Percentiles rank a stretch among this genome's conserved stretches.
phyloP scores from a whole-genome alignment of 64 coral and sea anemone genomes.

The Hydrozoanthus tunicans region DNA sequence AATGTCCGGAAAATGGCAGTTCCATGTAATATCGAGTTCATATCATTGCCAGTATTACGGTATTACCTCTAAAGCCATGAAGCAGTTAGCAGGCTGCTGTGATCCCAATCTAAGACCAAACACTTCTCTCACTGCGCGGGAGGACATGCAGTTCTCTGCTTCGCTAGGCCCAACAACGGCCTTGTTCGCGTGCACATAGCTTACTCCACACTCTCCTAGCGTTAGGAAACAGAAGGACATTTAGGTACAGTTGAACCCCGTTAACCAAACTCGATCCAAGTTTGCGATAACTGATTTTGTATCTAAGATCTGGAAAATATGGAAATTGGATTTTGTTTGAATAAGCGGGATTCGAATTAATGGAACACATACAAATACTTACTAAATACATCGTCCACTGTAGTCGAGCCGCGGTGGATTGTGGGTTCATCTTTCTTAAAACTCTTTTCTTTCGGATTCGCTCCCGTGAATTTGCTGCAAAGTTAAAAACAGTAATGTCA shows the following conservation, averaged over 20 bases:
- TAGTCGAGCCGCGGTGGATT: not conserved
- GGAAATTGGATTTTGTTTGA: too few species aligned
- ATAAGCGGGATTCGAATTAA: not conserved
- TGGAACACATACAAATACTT: not conserved
- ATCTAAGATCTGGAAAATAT: too few species aligned
- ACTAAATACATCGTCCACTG: slow-evolving; percentile 35
- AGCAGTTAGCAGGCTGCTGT: slow-evolving; percentile 96
- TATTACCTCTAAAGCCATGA: slow-evolving; percentile 73
- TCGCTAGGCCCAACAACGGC: slow-evolving; percentile 76
- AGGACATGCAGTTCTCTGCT: slow-evolving; percentile 92
- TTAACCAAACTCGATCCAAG: too few species aligned
- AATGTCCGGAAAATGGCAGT: too few species aligned
- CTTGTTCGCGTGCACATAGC: slow-evolving; percentile 81
- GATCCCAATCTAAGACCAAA: slow-evolving; percentile 87
- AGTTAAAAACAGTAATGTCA: not conserved
- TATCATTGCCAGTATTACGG: not conserved
- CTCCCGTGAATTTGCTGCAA: not conserved
- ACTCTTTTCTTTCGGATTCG: not conserved
- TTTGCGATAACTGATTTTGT: too few species aligned
- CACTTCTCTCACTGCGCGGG: slow-evolving; percentile 84
- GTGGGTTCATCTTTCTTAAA: not conserved
- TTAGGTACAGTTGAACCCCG: too few species aligned
- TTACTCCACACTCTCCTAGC: slow-evolving; percentile 86
- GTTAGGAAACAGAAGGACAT: not conserved
- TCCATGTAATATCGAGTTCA: not conserved